Evolutionary conservation across 2,797 vertebrate genomes (phyloP).

Genomic region (Sylvilagus floridanus): DNA sequence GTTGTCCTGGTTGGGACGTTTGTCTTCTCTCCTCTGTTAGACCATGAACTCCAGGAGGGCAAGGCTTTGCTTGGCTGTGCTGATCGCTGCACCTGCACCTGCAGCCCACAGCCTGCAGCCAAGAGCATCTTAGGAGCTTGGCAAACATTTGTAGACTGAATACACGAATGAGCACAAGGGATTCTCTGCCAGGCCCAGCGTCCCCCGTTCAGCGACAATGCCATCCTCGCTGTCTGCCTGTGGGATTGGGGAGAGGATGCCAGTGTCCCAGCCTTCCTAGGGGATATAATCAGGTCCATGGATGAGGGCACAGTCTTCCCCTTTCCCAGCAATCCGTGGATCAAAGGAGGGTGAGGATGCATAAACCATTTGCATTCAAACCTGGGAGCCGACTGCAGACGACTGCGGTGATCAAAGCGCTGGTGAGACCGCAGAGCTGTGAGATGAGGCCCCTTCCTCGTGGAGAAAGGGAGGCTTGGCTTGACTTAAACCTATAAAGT

Average conservation of each 20-base stretch:
- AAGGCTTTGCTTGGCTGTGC: neutral
- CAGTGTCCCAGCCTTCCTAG: neutral
- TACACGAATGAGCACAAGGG: too few relatives aligned
- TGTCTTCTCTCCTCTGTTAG: neutral
- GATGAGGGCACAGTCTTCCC: neutral
- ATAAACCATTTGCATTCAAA: neutral
- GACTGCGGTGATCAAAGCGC: neutral
- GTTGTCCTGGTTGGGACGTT: neutral
- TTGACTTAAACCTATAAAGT: constrained; percentile 46
- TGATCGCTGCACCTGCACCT: neutral
- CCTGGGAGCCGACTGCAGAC: neutral
- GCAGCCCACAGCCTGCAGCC: neutral
- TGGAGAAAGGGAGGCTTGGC: neutral
- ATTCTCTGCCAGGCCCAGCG: neutral
- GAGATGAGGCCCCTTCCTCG: neutral
- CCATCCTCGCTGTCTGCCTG: neutral
- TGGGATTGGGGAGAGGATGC: neutral
- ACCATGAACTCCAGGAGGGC: neutral
- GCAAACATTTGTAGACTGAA: neutral
- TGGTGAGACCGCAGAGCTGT: neutral
- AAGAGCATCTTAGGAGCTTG: neutral
- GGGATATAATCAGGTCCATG: neutral
- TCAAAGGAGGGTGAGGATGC: neutral
- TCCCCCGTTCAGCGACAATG: neutral
- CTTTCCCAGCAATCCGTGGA: neutral